Evolutionary conservation across 1,140 invertebrate genomes (phyloP).

Genomic region (Parasteatoda tepidariorum): DNA sequence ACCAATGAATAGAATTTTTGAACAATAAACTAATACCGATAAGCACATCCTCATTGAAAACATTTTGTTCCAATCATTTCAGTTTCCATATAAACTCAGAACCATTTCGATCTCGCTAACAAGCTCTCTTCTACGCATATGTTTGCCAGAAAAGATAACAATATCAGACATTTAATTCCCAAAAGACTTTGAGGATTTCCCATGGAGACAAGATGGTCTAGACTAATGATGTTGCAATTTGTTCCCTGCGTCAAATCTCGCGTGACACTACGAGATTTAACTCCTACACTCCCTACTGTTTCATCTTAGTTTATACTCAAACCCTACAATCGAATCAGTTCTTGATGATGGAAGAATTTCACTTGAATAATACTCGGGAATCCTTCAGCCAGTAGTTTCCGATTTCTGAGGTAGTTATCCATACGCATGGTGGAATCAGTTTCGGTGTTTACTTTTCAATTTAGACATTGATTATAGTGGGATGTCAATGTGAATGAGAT

Average conservation of each 20-base stretch:
- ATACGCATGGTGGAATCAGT: not conserved
- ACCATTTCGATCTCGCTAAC: not conserved
- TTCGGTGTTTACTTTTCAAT: slow-evolving; percentile 4
- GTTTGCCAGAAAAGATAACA: not conserved
- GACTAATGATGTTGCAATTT: slow-evolving; percentile 4
- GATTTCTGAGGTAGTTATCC: not conserved
- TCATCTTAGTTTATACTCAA: too few species aligned
- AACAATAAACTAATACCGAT: too few species aligned
- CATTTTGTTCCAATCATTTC: not conserved
- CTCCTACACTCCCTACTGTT: not conserved
- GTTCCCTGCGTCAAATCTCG: slow-evolving; percentile 3
- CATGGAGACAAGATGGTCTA: not conserved
- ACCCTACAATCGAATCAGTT: not conserved
- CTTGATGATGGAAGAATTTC: not conserved
- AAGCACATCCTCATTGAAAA: too few species aligned
- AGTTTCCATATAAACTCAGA: not conserved
- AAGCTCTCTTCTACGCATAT: not conserved
- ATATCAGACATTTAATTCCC: not conserved
- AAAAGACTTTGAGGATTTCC: not conserved
- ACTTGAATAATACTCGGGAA: not conserved
- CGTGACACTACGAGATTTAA: not conserved
- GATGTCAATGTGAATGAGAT: not conserved
- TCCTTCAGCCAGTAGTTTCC: not conserved
- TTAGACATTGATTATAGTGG: not conserved
- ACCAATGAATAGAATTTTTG: too few species aligned